A percentile compares a stretch with the other conserved stretches of the same genome.
Conservation (phyloP, 2,113 vertebrate genomes). For the Scolopax mira region DNA sequence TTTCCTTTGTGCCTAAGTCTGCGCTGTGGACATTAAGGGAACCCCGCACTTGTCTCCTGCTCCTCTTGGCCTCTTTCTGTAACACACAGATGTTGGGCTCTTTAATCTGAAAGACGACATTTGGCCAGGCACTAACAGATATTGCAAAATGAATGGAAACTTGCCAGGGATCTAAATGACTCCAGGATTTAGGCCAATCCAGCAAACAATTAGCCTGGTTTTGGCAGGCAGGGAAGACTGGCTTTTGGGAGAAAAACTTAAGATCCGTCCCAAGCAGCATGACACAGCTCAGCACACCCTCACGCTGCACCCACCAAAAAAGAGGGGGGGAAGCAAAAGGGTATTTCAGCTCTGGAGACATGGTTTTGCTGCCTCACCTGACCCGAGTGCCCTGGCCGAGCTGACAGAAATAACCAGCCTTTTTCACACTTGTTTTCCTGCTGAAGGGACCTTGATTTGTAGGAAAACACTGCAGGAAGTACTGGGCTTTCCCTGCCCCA, state of each 20-base stretch:
- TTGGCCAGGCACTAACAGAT: not conserved
- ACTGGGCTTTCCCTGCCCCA: not conserved
- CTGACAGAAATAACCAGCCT: not conserved
- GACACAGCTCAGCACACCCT: not conserved
- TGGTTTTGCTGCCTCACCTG: not conserved
- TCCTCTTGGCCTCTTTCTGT: not conserved
- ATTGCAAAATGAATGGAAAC: not conserved
- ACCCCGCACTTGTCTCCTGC: not conserved
- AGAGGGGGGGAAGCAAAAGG: not conserved
- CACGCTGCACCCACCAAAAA: not conserved
- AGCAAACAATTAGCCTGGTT: not conserved
- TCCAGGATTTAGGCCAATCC: not conserved
- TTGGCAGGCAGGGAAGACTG: not conserved
- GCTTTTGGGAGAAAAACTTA: not conserved
- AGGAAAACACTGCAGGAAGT: not conserved
- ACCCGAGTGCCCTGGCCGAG: not conserved
- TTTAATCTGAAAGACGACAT: not conserved
- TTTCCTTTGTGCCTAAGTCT: not conserved
- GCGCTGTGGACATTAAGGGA: not conserved
- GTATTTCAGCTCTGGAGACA: not conserved
- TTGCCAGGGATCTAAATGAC: not conserved
- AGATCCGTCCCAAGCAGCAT: not conserved
- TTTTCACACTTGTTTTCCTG: not conserved
- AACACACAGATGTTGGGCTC: not conserved
- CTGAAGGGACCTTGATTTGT: not conserved